Evolutionary conservation across 2,888 invertebrate genomes (phyloP).

Genomic region (Allophyes oxyacanthae): DNA sequence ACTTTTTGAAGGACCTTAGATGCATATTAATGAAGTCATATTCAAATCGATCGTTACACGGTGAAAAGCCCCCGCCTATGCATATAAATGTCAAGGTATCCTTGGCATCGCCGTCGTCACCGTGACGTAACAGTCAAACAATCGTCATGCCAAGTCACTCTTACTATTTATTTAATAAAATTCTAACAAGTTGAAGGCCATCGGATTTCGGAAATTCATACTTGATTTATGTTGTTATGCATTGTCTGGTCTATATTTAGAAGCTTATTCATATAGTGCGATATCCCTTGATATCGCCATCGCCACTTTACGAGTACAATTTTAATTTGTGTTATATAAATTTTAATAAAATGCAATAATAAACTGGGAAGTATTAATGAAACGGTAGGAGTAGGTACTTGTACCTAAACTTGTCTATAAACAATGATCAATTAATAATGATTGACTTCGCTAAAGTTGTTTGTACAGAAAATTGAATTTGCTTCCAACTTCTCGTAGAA

Average conservation of each 20-base stretch:
- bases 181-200: not conserved
- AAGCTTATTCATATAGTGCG: not conserved
- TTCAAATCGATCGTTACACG: conserved; percentile 7
- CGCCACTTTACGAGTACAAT: too few species aligned
- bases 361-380: too few species aligned
- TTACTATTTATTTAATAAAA: conserved; percentile 19
- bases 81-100: conserved; percentile 11
- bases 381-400: too few species aligned
- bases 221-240: not conserved
- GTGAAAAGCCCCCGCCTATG: conserved; percentile 22
- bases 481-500: conserved; percentile 17
- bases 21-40: too few species aligned
- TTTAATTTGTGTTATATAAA: too few species aligned
- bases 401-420: not conserved
- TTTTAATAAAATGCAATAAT: too few species aligned
- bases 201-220: not conserved
- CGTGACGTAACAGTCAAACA: conserved; percentile 39
- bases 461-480: conserved; percentile 7
- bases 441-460: conserved; percentile 1
- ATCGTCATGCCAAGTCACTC: conserved; percentile 27
- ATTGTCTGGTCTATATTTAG: conserved; percentile 3
- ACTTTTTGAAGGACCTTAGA: too few species aligned
- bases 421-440: not conserved
- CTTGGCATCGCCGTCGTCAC: conserved; percentile 14
- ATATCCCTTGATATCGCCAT: too few species aligned